Evolutionary conservation across 2,888 invertebrate species (phyloP).

Genomic region (Tetanocera ferruginea): DNA sequence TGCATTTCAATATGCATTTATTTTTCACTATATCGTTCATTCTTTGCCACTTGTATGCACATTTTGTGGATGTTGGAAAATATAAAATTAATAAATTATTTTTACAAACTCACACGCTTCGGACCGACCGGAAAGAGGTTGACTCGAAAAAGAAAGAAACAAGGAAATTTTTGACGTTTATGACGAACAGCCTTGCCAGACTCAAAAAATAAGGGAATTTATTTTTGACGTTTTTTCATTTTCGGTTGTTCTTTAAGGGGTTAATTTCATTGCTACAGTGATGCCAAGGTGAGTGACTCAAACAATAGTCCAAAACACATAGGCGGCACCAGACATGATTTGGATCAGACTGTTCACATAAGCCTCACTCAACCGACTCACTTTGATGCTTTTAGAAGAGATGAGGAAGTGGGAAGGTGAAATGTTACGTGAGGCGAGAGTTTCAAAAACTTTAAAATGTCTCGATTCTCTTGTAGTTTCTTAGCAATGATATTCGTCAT

Average conservation of each 20-base stretch:
- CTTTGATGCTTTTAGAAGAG: too few relatives aligned
- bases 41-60: constrained; percentile 28
- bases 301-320: too few relatives aligned
- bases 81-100: constrained; percentile 52
- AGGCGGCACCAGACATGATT: too few relatives aligned
- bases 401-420: too few relatives aligned
- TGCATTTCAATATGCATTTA: background rate
- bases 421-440: too few relatives aligned
- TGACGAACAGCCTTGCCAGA: constrained; percentile 49
- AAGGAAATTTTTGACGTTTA: constrained; percentile 61
- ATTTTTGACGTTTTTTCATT: constrained; percentile 13
- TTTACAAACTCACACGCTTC: constrained; percentile 65
- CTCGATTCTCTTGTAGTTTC: too few relatives aligned
- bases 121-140: constrained; percentile 69
- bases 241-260: background rate
- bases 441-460: too few relatives aligned
- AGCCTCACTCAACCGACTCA: too few relatives aligned
- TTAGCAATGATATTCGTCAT: too few relatives aligned
- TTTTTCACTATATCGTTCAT: background rate
- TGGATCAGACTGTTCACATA: too few relatives aligned
- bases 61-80: constrained; percentile 61
- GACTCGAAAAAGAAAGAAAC: constrained; percentile 54
- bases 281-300: background rate
- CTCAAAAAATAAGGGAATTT: background rate
- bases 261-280: background rate